Evolutionary conservation across 2,888 invertebrate genomes (phyloP).

Genomic region (Lasioglossum malachurum): DNA sequence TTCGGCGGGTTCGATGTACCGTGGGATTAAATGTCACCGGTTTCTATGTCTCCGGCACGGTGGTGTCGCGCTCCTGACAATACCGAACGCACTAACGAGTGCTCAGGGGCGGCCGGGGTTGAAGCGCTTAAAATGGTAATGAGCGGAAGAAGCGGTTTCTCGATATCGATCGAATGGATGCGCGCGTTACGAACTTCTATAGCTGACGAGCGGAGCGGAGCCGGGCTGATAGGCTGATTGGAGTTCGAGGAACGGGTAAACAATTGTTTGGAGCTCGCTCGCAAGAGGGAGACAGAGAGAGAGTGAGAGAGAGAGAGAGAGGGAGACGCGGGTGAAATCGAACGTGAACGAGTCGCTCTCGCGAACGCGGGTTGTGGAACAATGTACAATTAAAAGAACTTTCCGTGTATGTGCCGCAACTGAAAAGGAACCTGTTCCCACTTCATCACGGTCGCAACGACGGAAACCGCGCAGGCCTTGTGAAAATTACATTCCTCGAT

Average conservation of each 20-base stretch:
- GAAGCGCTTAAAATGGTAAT: conserved; percentile 19
- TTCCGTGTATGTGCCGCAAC: not conserved
- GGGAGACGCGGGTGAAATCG: not conserved
- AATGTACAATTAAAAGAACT: conserved; percentile 11
- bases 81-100: conserved; percentile 4
- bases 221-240: conserved; percentile 13
- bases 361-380: not conserved
- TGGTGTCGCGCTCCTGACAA: not conserved
- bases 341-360: not conserved
- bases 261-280: conserved; percentile 2
- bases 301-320: not conserved
- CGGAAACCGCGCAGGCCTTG: not conserved
- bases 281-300: not conserved
- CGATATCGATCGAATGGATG: conserved; percentile 28
- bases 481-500: not conserved
- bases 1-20: not conserved
- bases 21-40: not conserved
- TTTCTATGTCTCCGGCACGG: not conserved
- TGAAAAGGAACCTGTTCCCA: not conserved
- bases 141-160: conserved; percentile 25
- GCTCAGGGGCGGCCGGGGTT: conserved; percentile 12
- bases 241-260: not conserved
- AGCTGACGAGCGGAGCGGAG: not conserved
- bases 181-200: not conserved
- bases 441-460: not conserved